Evolutionary conservation across 35 echinoderm and acorn worm genomes (phyloP), one percentile per base, ranked within the genome.

Genomic region (Diadema setosum): DNA sequence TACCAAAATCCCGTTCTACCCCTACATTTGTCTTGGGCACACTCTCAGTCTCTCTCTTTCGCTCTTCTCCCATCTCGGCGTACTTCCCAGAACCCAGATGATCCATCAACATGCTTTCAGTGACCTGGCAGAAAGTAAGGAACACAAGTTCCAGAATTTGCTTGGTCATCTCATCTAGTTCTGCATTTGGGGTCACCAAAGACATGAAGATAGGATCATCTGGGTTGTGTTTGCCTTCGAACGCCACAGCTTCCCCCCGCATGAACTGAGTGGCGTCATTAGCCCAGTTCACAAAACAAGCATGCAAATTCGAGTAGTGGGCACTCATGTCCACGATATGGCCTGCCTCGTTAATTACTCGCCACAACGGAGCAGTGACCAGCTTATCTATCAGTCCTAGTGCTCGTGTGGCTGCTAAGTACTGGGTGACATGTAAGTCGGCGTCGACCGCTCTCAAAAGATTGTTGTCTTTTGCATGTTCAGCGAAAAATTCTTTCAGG

Each of bases 271-370:
- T 70, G 15, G 83, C 58, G 81, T 95, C 88, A 35, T 42, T 17
- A 45, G 67, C 32, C 88, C 93, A 95, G 26, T 36, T 81, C 18
- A 42, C 43, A 27, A 94, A 82, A 40, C 93, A 86, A 3, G 80
- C 30, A 4, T 65, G 24, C 39, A 94, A 42, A n/a, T 63, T 25
- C 16, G 45, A 12, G 42, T 89, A 88, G 3, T 75, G 59, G 31
- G 65, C 70, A 86, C 82, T 94, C 58, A 94, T 84, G 0, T 80
- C 88, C 30, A 44, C 41, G 21, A 94, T 70, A 57, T 90, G 87
- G 9, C 45, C 44, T 39, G 30, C 44, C 46, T 84, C 75, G 30
- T 94, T 88, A 35, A 94, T 37, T 24, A 87, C 52, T 17, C 56
- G 31, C 70, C 70, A 76, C 37, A 76, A 76, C 36, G 70, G 70